Evolutionary conservation across 2,888 invertebrate species (phyloP), one percentile per base, ranked within the genome.

Genomic region (Agrenia bidenticulata): DNA sequence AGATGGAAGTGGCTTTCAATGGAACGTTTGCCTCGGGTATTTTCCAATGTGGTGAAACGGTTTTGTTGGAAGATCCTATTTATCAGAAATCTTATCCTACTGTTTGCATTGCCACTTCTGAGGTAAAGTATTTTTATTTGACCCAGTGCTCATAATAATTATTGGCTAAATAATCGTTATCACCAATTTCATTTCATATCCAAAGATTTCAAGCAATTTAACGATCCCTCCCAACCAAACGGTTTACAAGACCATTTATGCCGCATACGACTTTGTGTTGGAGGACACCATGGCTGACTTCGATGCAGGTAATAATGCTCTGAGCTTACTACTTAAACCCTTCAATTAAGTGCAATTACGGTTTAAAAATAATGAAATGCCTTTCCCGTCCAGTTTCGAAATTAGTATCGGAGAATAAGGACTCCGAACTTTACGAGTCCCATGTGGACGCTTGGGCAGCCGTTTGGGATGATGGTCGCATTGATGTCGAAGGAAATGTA

Each of bases 401-500:
- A 2, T 37, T 73, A 19, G 45, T 65, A n/a, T 23, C 32, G 1
- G 42, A 49, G n/a, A 65, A 60, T 21, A 61, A 61, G 2, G 64
- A 73, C 45, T 59, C 64, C 13, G 55, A 54, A 17, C 21, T 77
- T 5, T 64, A 65, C 7, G 17, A 50, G 2, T 37, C n/a, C 2
- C 75, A 75, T 45, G 59, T 49, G 1, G 23, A 53, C 11, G 64
- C 66, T n/a, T 77, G 76, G 77, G 56, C 39, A 19, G 53, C 55
- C n/a, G 57, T 77, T 11, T 77, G 77, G 77, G 56, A 63, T 1
- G 57, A 69, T 2, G 76, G 74, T 7, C 60, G 64, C 9, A 76
- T 77, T 49, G 66, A 72, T 39, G 67, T 77, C 2, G 73, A 71
- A 45, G 77, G 76, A 23, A 75, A 77, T 56, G 24, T 70, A 17